Evolutionary conservation across 2,797 vertebrate species (phyloP).

Genomic region (Crenuchus spilurus): DNA sequence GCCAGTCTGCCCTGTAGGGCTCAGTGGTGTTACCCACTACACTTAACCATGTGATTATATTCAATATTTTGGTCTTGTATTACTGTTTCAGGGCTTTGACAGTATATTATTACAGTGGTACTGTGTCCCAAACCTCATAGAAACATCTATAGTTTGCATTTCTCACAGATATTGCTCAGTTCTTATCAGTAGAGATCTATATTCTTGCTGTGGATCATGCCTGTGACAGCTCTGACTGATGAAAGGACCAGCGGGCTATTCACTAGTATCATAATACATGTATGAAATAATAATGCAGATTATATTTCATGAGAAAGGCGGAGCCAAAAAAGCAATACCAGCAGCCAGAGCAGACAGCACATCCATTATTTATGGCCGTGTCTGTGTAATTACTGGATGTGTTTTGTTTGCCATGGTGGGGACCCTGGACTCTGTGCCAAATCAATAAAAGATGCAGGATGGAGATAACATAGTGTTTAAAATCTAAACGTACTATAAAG

Average conservation of each 20-base stretch:
- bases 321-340: background rate
- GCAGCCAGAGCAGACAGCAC: background rate
- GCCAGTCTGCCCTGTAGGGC: too few species aligned
- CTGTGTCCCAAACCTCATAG: too few species aligned
- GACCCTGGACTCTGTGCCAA: background rate
- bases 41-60: too few species aligned
- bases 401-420: background rate
- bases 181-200: background rate
- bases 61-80: too few species aligned
- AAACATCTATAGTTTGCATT: too few species aligned
- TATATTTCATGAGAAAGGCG: background rate
- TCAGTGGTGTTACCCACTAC: too few species aligned
- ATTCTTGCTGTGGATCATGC: background rate
- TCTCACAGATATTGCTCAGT: background rate
- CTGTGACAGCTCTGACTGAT: background rate
- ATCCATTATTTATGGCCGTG: background rate
- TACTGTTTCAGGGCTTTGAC: background rate
- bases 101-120: background rate
- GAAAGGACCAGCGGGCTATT: background rate
- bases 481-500: too few species aligned
- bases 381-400: background rate
- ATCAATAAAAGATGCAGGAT: slow-evolving; percentile 13
- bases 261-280: background rate
- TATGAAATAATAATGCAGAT: slow-evolving; percentile 6
- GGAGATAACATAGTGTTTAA: too few species aligned